phyloP scores from a whole-genome alignment of 2,797 vertebrate genomes.

The Pampus argenteus region DNA sequence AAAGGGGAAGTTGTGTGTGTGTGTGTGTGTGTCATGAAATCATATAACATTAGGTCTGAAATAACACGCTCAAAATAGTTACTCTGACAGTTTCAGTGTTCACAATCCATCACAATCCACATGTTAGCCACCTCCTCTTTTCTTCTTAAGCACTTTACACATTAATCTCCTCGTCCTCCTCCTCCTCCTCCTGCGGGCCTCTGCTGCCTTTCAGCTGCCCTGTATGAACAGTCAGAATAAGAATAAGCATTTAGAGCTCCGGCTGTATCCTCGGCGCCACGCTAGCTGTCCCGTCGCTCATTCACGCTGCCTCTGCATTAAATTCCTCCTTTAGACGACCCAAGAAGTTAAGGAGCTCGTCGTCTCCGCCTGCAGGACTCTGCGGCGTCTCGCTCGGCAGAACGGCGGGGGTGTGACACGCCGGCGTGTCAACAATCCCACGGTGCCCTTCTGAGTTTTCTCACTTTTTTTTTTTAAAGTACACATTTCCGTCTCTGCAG shows the following conservation, averaged over 20 bases:
- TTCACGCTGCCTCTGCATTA: slow-evolving; percentile 49
- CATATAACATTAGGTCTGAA: slow-evolving; percentile 8
- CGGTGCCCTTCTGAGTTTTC: slow-evolving; percentile 47
- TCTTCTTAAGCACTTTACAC: slow-evolving; percentile 31
- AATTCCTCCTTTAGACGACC: slow-evolving; percentile 55
- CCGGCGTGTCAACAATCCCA: slow-evolving; percentile 56
- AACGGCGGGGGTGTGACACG: slow-evolving; percentile 40
- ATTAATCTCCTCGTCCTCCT: neutral
- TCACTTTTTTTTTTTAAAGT: slow-evolving; percentile 58
- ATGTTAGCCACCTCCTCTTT: slow-evolving; percentile 35
- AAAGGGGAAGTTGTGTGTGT: slow-evolving; percentile 10
- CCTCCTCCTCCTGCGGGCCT: slow-evolving; percentile 21
- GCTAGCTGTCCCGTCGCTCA: slow-evolving; percentile 23
- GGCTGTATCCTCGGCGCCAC: slow-evolving; percentile 21
- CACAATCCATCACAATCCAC: slow-evolving; percentile 14
- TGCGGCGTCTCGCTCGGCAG: slow-evolving; percentile 30
- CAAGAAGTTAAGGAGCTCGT: slow-evolving; percentile 61
- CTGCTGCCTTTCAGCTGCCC: slow-evolving; percentile 41
- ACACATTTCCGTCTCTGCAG: slow-evolving; percentile 67
- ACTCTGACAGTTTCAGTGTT: slow-evolving; percentile 19
- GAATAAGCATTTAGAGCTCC: slow-evolving; percentile 33
- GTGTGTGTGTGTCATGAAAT: slow-evolving; percentile 10
- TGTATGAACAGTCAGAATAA: slow-evolving; percentile 23
- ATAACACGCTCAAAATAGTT: slow-evolving; percentile 12
- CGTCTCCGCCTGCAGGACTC: slow-evolving; percentile 26